Evolutionary conservation across 2,113 vertebrate genomes (phyloP).

Genomic region (Seriola aureovittata): DNA sequence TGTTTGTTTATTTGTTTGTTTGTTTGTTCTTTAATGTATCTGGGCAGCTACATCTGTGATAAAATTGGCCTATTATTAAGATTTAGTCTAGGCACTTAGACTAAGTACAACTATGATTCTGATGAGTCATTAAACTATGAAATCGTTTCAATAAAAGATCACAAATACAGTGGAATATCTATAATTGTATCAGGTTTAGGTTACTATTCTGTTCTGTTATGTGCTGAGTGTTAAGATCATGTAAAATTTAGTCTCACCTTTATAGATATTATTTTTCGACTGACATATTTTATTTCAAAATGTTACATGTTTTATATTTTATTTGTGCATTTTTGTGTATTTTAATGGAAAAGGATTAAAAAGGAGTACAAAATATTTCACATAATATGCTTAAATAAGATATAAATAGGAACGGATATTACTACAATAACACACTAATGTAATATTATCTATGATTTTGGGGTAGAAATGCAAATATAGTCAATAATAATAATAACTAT

Average conservation of each 20-base stretch:
- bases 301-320: not conserved
- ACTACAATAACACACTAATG: too few species aligned
- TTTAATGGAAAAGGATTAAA: too few species aligned
- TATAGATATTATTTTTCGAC: not conserved
- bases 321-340: not conserved
- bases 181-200: too few species aligned
- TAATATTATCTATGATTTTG: too few species aligned
- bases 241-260: not conserved
- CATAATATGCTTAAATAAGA: too few species aligned
- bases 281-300: not conserved
- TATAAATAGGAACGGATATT: too few species aligned
- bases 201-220: not conserved
- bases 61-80: not conserved
- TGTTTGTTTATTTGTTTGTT: not conserved
- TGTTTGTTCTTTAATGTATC: not conserved
- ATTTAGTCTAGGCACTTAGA: too few species aligned
- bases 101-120: not conserved
- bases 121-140: not conserved
- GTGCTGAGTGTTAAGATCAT: not conserved
- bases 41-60: not conserved
- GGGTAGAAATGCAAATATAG: not conserved
- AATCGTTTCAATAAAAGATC: not conserved
- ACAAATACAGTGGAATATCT: not conserved
- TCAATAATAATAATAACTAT: not conserved
- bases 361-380: too few species aligned